Evolutionary conservation across 2,113 vertebrate genomes (phyloP).

Genomic region (Sakesphorus luctuosus): DNA sequence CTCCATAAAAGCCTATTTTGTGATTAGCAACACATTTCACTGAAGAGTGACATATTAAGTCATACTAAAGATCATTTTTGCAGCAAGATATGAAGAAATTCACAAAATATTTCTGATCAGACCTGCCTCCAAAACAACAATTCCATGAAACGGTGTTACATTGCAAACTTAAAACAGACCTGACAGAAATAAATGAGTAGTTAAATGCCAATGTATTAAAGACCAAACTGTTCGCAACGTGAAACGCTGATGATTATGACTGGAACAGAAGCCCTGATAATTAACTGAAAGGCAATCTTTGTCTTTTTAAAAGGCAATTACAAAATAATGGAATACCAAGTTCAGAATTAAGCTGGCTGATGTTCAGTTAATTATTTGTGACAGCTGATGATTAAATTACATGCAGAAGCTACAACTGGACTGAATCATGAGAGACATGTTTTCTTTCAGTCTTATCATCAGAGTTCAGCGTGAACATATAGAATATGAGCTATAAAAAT

Average conservation of each 20-base stretch:
- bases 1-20: background rate
- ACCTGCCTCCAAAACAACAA: slow-evolving; percentile 2
- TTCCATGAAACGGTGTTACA: slow-evolving; percentile 21
- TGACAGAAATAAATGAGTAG: slow-evolving; percentile 70
- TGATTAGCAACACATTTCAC: background rate
- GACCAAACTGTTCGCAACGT: slow-evolving; percentile 60
- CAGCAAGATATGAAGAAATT: slow-evolving; percentile 8
- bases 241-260: slow-evolving; percentile 66
- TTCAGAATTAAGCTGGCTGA: background rate
- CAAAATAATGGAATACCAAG: background rate
- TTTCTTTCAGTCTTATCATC: slow-evolving; percentile 65
- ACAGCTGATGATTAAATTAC: background rate
- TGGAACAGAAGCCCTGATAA: slow-evolving; percentile 46
- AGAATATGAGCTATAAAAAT: slow-evolving; percentile 57
- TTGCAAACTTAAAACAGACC: slow-evolving; percentile 68
- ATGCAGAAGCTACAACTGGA: slow-evolving; percentile 35
- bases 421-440: background rate
- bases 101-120: background rate
- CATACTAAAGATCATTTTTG: background rate
- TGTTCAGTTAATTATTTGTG: slow-evolving; percentile 31
- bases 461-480: slow-evolving; percentile 72
- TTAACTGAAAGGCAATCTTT: slow-evolving; percentile 41
- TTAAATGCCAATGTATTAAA: slow-evolving; percentile 65
- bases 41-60: background rate
- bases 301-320: slow-evolving; percentile 5